Percentiles rank a stretch among this genome's conserved stretches.
Evolutionary conservation across 2,888 invertebrate species (phyloP).

Genomic region (Hanleya hanleyi): DNA sequence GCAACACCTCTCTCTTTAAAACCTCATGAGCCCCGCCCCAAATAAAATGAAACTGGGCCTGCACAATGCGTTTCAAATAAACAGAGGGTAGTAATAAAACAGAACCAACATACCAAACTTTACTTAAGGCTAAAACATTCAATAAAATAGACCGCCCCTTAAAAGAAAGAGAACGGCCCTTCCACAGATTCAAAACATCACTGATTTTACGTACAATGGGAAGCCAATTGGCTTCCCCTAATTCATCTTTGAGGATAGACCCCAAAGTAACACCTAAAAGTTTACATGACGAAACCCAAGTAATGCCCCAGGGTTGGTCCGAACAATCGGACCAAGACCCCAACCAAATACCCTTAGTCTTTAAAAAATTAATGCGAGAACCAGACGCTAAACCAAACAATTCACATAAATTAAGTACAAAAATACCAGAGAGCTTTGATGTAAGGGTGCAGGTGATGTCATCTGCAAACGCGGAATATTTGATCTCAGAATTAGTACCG

Average conservation of each 20-base stretch:
- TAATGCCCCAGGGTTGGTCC: neutral
- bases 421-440: neutral
- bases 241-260: too few relatives aligned
- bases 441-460: too few relatives aligned
- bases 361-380: constrained; percentile 30
- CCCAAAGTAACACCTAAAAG: too few relatives aligned
- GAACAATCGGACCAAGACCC: constrained; percentile 30
- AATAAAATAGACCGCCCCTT: neutral
- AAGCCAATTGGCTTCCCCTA: too few relatives aligned
- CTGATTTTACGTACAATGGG: too few relatives aligned
- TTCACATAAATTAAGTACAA: constrained; percentile 5
- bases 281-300: neutral
- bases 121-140: neutral
- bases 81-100: neutral
- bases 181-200: too few relatives aligned
- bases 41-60: neutral
- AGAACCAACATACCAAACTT: neutral
- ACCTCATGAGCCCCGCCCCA: neutral
- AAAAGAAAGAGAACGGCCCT: too few relatives aligned
- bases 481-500: neutral
- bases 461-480: too few relatives aligned
- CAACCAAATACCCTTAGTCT: too few relatives aligned
- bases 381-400: constrained; percentile 20
- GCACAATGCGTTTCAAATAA: neutral
- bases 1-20: neutral